Conservation (phyloP, 2,113 vertebrate genomes). For the Myanophis thanlyinensis region DNA sequence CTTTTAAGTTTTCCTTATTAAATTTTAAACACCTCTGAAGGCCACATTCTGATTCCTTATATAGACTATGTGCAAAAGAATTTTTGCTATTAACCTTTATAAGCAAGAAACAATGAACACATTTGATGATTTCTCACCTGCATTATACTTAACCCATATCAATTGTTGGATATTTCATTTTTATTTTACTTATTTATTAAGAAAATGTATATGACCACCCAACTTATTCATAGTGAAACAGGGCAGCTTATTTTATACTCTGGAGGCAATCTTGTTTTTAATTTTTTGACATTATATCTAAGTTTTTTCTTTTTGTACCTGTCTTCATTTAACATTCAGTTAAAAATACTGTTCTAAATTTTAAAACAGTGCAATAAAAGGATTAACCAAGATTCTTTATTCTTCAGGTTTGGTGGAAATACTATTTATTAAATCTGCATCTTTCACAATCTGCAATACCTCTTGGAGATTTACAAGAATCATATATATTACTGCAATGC, state of each 20-base stretch:
- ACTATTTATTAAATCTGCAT: neutral
- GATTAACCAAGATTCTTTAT: neutral
- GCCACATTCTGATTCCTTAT: conserved; percentile 53
- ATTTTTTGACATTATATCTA: conserved; percentile 3
- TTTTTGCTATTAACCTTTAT: conserved; percentile 45
- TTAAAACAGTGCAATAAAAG: neutral
- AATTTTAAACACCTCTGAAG: conserved; percentile 59
- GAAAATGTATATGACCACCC: neutral
- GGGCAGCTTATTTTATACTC: neutral
- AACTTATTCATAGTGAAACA: neutral
- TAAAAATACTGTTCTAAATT: neutral
- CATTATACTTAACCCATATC: conserved; percentile 12
- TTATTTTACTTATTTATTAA: neutral
- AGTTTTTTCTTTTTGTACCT: neutral
- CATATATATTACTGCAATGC: neutral
- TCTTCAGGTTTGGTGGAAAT: neutral
- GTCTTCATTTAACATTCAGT: neutral
- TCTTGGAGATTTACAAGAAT: neutral
- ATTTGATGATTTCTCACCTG: conserved; percentile 29
- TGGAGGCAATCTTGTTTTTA: neutral
- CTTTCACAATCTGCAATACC: neutral
- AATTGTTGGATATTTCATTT: neutral
- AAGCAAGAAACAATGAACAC: conserved; percentile 34
- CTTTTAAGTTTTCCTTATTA: conserved; percentile 53
- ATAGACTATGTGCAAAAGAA: conserved; percentile 51